Evolutionary conservation across 2,888 invertebrate genomes (phyloP), one percentile per base, ranked within the genome.

Genomic region (Arge pagana): DNA sequence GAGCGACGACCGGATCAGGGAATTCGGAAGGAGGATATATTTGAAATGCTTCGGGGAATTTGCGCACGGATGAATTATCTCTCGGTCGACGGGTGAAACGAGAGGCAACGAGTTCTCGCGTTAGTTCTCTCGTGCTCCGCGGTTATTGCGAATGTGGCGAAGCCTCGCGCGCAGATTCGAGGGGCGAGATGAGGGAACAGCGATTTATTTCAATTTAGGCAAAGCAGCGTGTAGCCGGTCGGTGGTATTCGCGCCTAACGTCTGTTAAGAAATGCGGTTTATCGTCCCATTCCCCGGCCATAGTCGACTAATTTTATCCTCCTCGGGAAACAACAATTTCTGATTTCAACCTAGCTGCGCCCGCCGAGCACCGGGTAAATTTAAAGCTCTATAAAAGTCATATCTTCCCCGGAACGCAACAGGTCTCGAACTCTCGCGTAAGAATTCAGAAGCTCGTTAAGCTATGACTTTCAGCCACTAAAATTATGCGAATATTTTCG

Each of bases 371-470:
- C 45, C 3, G 21, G 23, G 33, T 45, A 23, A 45, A 45, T 45
- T 45, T 31, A 31, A 45, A 45, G 45, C 45, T 45, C 33, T 24
- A 45, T 45, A 35, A 45, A 45, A 45, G 33, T 33, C 31, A 45
- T 33, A 45, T 45, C 45, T 45, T 45, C 33, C 33, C 23, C 37
- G 37, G 11, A 15, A 13, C 36, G 48, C 48, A 48, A 48, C 48
- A 48, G 48, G 48, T 48, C 21, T 4, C 48, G 50, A 63, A 66
- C 56, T 62, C 58, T 42, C 55, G 50, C 60, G 60, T 64, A 68
- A 69, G 68, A 70, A 68, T 69, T 60, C 65, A 54, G 58, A 60
- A 67, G 61, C 68, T 67, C 65, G 67, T 65, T 65, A 67, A 70
- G 67, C 67, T 67, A 67, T 70, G 67, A 71, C 62, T 59, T 61